Percentiles rank a stretch among this genome's conserved stretches.
phyloP scores from a whole-genome alignment of 2,113 vertebrate genomes.

The Festucalex cinctus region DNA sequence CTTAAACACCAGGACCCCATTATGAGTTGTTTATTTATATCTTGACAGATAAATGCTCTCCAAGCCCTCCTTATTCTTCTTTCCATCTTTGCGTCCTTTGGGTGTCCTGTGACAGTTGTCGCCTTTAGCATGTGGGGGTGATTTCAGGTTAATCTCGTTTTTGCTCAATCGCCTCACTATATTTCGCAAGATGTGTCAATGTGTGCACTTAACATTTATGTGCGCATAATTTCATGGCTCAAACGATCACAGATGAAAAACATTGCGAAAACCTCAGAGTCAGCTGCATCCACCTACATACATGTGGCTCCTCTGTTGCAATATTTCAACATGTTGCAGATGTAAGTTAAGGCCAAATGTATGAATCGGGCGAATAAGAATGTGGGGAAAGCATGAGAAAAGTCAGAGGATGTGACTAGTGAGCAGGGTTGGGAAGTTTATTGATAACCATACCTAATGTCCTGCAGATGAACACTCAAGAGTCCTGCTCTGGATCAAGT shows the following conservation, averaged over 20 bases:
- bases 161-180: slow-evolving; percentile 9
- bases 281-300: slow-evolving; percentile 54
- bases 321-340: slow-evolving; percentile 56
- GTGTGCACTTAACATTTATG: slow-evolving; percentile 1
- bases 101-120: slow-evolving; percentile 22
- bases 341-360: slow-evolving; percentile 46
- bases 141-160: slow-evolving; percentile 26
- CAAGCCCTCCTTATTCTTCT: background rate
- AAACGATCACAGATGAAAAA: slow-evolving; percentile 48
- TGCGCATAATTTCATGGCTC: slow-evolving; percentile 14
- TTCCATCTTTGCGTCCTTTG: background rate
- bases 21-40: slow-evolving; percentile 3
- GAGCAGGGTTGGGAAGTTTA: slow-evolving; percentile 28
- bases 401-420: slow-evolving; percentile 15
- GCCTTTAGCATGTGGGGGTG: slow-evolving; percentile 16
- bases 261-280: slow-evolving; percentile 37
- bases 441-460: slow-evolving; percentile 49
- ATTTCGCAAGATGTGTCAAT: slow-evolving; percentile 6
- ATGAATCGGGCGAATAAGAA: slow-evolving; percentile 49
- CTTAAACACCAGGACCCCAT: slow-evolving; percentile 13
- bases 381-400: slow-evolving; percentile 12
- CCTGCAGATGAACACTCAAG: slow-evolving; percentile 44
- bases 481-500: slow-evolving; percentile 27
- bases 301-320: slow-evolving; percentile 26
- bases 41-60: slow-evolving; percentile 15